A percentile compares a stretch with the other conserved stretches of the same genome.
Evolutionary conservation across 1,140 invertebrate genomes (phyloP).

Genomic region (Solenopsis fugax): DNA sequence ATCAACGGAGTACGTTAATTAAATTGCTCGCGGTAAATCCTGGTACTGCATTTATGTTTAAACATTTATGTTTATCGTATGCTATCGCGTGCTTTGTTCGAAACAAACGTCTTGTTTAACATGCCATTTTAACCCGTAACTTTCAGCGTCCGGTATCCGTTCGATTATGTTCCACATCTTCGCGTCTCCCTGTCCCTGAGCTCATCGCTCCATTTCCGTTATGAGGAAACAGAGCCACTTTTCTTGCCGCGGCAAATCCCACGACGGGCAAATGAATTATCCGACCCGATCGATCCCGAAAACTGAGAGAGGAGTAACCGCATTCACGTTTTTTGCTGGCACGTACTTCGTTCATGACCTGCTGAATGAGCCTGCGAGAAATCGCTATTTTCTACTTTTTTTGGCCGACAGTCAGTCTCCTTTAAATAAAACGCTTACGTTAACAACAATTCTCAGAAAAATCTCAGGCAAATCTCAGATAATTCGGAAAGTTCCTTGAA

Average conservation of each 20-base stretch:
- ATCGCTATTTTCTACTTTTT: conserved; percentile 2
- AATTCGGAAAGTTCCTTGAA: neutral
- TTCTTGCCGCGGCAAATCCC: conserved; percentile 61
- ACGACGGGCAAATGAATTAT: conserved; percentile 70
- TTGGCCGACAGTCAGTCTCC: neutral
- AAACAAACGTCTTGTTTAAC: neutral
- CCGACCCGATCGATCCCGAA: conserved; percentile 55
- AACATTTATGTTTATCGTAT: conserved; percentile 36
- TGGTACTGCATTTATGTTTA: conserved; percentile 33
- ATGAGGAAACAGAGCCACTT: conserved; percentile 54
- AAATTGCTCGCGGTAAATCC: conserved; percentile 48
- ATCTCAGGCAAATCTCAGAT: conserved; percentile 12
- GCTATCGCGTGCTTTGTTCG: neutral
- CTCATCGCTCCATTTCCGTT: conserved; percentile 66
- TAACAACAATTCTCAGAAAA: conserved; percentile 12
- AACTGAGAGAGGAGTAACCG: conserved; percentile 22
- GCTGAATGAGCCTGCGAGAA: conserved; percentile 38
- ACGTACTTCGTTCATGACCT: conserved; percentile 27
- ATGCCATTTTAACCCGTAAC: conserved; percentile 18
- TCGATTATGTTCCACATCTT: conserved; percentile 39
- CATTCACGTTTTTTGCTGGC: conserved; percentile 30
- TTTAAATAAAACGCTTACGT: conserved; percentile 43
- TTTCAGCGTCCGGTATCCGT: conserved; percentile 22
- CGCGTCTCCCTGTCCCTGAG: neutral
- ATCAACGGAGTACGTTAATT: conserved; percentile 44